These are phyloP conservation scores for Toxotes jaculatrix DNA, from an alignment of 2,113 vertebrate genomes.

Conservation along the genomic window DNA sequence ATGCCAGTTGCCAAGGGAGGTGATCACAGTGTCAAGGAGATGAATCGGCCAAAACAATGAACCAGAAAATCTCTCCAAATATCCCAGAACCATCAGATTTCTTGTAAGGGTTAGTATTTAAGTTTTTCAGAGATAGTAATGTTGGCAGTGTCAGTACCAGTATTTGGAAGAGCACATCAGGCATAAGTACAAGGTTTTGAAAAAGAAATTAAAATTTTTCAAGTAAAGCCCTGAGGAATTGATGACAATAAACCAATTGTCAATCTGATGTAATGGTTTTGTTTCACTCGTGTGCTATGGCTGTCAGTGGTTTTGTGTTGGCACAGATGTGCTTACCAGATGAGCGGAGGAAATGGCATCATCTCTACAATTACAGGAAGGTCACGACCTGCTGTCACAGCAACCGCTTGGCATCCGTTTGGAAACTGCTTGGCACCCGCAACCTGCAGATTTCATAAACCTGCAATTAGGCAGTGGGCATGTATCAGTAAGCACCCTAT, in stretches of 20 bases:
- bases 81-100: background rate
- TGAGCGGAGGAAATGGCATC: conserved; percentile 72
- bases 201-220: conserved; percentile 15
- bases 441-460: conserved; percentile 79
- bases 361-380: conserved; percentile 79
- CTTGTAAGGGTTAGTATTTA: background rate
- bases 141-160: background rate
- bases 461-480: conserved; percentile 79
- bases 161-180: background rate
- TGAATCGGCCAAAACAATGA: conserved; percentile 20
- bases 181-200: background rate
- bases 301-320: conserved; percentile 28
- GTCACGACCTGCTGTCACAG: conserved; percentile 75
- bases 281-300: conserved; percentile 23
- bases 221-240: conserved; percentile 5
- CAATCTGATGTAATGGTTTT: conserved; percentile 12
- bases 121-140: background rate
- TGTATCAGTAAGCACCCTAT: conserved; percentile 73
- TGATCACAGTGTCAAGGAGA: conserved; percentile 16
- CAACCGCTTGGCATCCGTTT: conserved; percentile 74
- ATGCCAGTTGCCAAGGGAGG: background rate
- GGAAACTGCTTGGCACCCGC: conserved; percentile 75
- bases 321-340: conserved; percentile 74
- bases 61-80: background rate
- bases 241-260: conserved; percentile 13